A percentile compares a stretch with the other conserved stretches of the same genome.
Conservation (phyloP, 2,888 invertebrate species). For the Cryptus viduatorius region DNA sequence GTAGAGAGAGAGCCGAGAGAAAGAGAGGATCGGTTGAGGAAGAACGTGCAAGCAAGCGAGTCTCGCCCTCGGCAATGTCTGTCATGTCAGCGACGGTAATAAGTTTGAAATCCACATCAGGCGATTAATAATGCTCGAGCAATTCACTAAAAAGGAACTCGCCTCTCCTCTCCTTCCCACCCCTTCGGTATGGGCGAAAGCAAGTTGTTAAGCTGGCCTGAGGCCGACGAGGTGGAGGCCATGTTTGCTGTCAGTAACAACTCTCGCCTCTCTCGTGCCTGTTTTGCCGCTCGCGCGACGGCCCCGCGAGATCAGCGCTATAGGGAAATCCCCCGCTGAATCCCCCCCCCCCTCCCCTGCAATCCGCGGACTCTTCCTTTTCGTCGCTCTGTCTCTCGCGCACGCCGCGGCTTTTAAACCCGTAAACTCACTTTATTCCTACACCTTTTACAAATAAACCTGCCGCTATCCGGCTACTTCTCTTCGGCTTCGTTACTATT, state of each 20-base stretch:
- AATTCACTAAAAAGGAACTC: conserved; percentile 82
- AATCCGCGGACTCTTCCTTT: not conserved
- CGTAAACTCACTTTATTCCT: conserved; percentile 9
- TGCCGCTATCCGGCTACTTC: conserved; percentile 57
- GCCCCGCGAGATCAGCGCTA: conserved; percentile 33
- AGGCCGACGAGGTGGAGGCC: conserved; percentile 78
- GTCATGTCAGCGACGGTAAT: conserved; percentile 81
- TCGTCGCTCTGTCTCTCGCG: not conserved
- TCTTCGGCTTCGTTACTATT: conserved; percentile 48
- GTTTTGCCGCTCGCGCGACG: conserved; percentile 20
- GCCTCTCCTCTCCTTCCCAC: too few species aligned
- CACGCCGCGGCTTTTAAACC: not conserved
- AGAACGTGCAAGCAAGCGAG: conserved; percentile 62
- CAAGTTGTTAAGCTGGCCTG: conserved; percentile 78
- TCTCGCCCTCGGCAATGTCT: conserved; percentile 73
- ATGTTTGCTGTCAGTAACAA: conserved; percentile 82
- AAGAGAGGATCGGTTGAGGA: conserved; percentile 14
- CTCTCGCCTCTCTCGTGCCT: conserved; percentile 70
- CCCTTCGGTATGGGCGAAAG: conserved; percentile 71
- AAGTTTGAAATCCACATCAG: conserved; percentile 83
- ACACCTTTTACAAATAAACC: conserved; percentile 74
- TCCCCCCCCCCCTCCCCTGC: not conserved
- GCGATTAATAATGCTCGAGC: conserved; percentile 83
- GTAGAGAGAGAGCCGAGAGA: conserved; percentile 1
- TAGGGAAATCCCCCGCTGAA: conserved; percentile 41